Conservation (phyloP, 2,113 vertebrate species). For the Poicephalus meyeri region DNA sequence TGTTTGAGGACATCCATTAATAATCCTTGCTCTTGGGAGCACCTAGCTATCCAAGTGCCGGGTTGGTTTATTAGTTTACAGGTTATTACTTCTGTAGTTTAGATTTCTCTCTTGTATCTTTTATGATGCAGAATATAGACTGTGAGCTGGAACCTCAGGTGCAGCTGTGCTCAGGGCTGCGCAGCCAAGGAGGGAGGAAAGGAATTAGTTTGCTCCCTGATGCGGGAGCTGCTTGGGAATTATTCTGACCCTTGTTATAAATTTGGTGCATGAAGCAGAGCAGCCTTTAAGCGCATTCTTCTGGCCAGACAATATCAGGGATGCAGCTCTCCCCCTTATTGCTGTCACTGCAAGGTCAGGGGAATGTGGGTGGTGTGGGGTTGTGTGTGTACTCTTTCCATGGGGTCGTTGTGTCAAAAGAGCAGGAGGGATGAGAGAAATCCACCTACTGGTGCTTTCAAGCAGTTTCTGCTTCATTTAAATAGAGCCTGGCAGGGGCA, state of each 20-base stretch:
- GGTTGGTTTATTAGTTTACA: constrained; percentile 72
- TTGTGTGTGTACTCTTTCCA: background rate
- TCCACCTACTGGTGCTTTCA: background rate
- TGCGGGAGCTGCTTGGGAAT: constrained; percentile 32
- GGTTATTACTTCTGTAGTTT: constrained; percentile 69
- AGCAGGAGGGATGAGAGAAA: background rate
- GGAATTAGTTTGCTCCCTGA: constrained; percentile 49
- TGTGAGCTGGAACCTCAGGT: constrained; percentile 46
- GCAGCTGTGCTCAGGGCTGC: background rate
- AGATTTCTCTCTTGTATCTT: constrained; percentile 68
- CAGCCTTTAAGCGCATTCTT: background rate
- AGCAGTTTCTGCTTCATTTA: background rate
- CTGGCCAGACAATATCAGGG: background rate
- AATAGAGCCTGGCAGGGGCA: background rate
- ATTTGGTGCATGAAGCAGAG: background rate
- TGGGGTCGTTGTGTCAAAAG: background rate
- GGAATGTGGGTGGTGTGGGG: background rate
- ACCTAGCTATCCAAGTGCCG: constrained; percentile 34
- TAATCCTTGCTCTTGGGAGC: constrained; percentile 37
- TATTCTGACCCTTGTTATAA: constrained; percentile 29
- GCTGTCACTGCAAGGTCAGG: background rate
- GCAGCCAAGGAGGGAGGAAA: constrained; percentile 27
- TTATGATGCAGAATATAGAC: constrained; percentile 62
- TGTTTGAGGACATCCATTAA: constrained; percentile 62
- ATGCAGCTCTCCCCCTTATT: background rate